phyloP scores from a whole-genome alignment of 1,140 invertebrate genomes.

The Philaenus spumarius region DNA sequence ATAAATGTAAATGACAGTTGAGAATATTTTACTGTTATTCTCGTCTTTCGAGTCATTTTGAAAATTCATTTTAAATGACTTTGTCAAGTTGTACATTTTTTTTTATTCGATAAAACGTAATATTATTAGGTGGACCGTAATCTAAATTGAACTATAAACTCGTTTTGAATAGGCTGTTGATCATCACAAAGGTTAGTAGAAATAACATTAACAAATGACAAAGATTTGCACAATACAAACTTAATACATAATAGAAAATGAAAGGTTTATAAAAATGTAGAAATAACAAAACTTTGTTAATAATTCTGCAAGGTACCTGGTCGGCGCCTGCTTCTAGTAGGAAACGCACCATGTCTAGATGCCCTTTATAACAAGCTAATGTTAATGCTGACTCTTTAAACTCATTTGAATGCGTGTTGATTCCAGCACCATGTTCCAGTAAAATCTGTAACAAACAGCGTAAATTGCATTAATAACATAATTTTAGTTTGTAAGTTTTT shows the following conservation, averaged over 20 bases:
- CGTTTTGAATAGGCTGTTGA: too few species aligned
- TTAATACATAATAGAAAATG: neutral
- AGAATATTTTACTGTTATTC: too few species aligned
- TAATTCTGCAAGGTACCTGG: slow-evolving; percentile 48
- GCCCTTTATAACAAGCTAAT: slow-evolving; percentile 95
- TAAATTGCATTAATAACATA: too few species aligned
- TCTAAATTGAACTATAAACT: too few species aligned
- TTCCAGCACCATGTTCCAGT: slow-evolving; percentile 86
- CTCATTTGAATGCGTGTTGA: slow-evolving; percentile 98
- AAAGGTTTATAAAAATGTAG: neutral
- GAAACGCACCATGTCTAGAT: slow-evolving; percentile 96
- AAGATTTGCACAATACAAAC: neutral
- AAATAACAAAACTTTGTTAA: too few species aligned
- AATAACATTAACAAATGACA: neutral
- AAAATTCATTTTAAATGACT: too few species aligned
- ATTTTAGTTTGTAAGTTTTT: too few species aligned
- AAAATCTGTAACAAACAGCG: slow-evolving; percentile 57
- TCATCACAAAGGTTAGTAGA: neutral
- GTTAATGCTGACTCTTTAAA: slow-evolving; percentile 96
- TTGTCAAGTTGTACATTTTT: too few species aligned
- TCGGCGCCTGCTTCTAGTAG: slow-evolving; percentile 90
- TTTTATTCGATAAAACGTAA: too few species aligned
- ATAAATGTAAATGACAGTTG: too few species aligned
- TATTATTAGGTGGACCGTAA: too few species aligned
- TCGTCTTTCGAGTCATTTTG: too few species aligned